These are phyloP conservation scores for Naso thynnoides DNA, from an alignment of 2,797 vertebrate species.

Conservation along the genomic window DNA sequence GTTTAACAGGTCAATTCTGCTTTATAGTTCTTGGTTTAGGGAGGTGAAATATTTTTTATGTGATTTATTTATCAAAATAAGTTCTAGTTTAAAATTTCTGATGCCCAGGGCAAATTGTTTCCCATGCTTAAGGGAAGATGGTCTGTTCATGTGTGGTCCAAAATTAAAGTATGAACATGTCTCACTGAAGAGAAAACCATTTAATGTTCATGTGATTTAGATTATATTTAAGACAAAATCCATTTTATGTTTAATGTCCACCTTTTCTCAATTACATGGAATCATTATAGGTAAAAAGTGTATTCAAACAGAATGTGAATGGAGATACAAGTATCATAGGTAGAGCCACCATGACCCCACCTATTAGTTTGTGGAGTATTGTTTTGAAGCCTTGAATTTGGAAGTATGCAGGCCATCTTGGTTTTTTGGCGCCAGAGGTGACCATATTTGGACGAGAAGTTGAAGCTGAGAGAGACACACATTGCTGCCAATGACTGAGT, in stretches of 20 bases:
- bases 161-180: neutral
- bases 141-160: neutral
- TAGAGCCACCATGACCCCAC: no score
- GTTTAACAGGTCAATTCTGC: neutral
- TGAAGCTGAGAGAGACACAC: no score
- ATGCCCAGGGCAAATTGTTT: neutral
- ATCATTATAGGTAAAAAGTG: no score
- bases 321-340: no score
- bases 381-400: no score
- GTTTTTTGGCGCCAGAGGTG: no score
- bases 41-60: neutral
- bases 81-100: neutral
- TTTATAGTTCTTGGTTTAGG: neutral
- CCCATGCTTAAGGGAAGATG: neutral
- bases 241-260: neutral
- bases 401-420: no score
- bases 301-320: no score
- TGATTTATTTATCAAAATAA: neutral
- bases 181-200: neutral
- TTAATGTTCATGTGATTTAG: neutral
- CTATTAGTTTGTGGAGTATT: no score
- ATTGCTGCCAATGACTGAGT: no score
- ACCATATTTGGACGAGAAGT: no score
- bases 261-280: no score
- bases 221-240: neutral